Conservation (phyloP, 2,113 vertebrate genomes). For the Vulpes lagopus region DNA sequence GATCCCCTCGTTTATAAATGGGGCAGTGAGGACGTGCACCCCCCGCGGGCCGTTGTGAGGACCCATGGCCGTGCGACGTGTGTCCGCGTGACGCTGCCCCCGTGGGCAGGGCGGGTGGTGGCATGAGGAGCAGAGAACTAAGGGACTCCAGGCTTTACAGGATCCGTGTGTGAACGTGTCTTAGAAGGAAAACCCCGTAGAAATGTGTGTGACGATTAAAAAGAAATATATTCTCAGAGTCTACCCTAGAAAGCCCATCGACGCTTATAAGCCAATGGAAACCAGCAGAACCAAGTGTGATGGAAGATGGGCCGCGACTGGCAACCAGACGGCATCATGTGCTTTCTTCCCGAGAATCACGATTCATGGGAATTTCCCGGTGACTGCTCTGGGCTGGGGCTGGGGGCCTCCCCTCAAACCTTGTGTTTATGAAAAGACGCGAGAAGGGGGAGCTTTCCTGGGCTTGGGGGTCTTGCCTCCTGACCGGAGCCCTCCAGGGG, state of each 20-base stretch:
- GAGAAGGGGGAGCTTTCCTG: neutral
- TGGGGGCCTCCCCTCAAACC: too few relatives aligned
- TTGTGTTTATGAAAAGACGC: accelerated
- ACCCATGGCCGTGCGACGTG: accelerated
- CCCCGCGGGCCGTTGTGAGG: neutral
- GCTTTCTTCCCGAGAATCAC: accelerated
- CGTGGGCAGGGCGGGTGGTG: neutral
- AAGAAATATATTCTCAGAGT: neutral
- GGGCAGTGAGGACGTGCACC: neutral
- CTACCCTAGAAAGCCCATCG: neutral
- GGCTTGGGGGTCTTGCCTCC: accelerated
- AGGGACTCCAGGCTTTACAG: too few relatives aligned
- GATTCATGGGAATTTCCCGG: neutral
- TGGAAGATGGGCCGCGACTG: too few relatives aligned
- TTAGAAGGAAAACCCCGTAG: neutral
- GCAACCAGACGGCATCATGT: accelerated
- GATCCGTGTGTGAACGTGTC: neutral
- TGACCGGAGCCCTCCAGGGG: accelerated
- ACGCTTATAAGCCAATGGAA: accelerated
- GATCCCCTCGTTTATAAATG: accelerated
- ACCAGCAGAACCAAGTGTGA: neutral
- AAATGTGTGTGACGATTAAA: accelerated
- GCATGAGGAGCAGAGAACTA: accelerated
- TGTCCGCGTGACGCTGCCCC: neutral
- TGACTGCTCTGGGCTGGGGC: neutral